Conservation (phyloP, 2,888 invertebrate genomes). For the Synergus itoensis region DNA sequence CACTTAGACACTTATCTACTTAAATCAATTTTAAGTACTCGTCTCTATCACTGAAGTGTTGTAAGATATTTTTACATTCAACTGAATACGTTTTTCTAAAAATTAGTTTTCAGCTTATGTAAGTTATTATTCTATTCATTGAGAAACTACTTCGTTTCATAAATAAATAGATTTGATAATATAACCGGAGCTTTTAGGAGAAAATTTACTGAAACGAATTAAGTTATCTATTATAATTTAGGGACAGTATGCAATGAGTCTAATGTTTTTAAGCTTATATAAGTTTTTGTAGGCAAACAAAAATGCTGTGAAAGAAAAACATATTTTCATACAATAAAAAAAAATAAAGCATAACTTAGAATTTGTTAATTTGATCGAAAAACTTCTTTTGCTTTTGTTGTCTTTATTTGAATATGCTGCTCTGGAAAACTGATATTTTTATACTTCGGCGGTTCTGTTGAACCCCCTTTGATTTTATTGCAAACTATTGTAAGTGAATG, state of each 20-base stretch:
- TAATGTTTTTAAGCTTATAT: too few species aligned
- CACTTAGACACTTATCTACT: constrained; percentile 54
- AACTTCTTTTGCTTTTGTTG: too few species aligned
- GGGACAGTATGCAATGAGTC: not conserved
- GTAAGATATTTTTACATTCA: constrained; percentile 18
- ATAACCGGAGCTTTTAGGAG: not conserved
- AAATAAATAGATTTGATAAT: constrained; percentile 16
- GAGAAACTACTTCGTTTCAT: not conserved
- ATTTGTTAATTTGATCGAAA: too few species aligned
- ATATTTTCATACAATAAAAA: too few species aligned
- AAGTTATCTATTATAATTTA: constrained; percentile 14
- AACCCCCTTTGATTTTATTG: not conserved
- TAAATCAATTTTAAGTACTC: not conserved
- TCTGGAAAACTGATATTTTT: not conserved
- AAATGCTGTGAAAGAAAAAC: too few species aligned
- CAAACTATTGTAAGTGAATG: not conserved
- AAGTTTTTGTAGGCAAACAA: too few species aligned
- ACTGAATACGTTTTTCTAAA: not conserved
- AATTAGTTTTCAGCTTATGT: constrained; percentile 4
- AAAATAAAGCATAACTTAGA: too few species aligned
- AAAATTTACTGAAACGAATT: constrained; percentile 29
- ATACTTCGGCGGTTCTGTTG: not conserved
- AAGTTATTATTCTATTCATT: constrained; percentile 33
- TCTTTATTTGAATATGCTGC: too few species aligned
- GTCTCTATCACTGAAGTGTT: not conserved